Conservation (phyloP, 2,113 vertebrate species). For the Pica pica region DNA sequence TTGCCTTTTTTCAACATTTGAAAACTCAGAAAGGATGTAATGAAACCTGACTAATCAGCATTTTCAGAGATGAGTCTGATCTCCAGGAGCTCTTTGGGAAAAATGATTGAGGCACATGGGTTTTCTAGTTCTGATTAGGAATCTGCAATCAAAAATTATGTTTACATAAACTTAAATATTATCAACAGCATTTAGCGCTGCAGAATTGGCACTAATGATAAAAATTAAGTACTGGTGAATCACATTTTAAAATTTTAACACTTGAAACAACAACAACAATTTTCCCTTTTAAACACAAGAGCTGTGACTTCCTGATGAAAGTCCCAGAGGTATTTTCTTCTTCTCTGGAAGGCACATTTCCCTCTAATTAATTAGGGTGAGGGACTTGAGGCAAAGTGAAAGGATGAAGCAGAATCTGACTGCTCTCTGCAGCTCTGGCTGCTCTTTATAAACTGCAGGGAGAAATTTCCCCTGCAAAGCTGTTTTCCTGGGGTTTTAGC, state of each 20-base stretch:
- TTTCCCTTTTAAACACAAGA: slow-evolving; percentile 59
- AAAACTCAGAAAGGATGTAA: slow-evolving; percentile 4
- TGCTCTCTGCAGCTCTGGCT: background rate
- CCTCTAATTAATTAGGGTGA: slow-evolving; percentile 70
- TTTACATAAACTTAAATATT: slow-evolving; percentile 48
- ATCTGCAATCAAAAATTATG: slow-evolving; percentile 2
- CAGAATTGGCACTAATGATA: slow-evolving; percentile 62
- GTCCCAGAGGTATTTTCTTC: slow-evolving; percentile 60
- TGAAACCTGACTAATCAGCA: slow-evolving; percentile 22
- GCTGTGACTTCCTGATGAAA: slow-evolving; percentile 69
- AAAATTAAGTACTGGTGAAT: slow-evolving; percentile 53
- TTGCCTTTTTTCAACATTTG: background rate
- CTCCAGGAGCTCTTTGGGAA: background rate
- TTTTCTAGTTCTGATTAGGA: background rate
- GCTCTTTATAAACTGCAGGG: background rate
- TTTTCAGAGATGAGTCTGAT: background rate
- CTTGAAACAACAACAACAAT: slow-evolving; percentile 65
- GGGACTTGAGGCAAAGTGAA: slow-evolving; percentile 5
- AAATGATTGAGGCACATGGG: background rate
- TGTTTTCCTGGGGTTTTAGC: background rate
- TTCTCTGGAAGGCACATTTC: slow-evolving; percentile 67
- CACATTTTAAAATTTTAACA: slow-evolving; percentile 59
- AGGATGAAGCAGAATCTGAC: slow-evolving; percentile 14
- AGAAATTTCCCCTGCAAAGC: background rate
- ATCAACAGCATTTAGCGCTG: slow-evolving; percentile 31